Evolutionary conservation across 2,113 vertebrate genomes (phyloP).

Genomic region (Ornithorhynchus anatinus): DNA sequence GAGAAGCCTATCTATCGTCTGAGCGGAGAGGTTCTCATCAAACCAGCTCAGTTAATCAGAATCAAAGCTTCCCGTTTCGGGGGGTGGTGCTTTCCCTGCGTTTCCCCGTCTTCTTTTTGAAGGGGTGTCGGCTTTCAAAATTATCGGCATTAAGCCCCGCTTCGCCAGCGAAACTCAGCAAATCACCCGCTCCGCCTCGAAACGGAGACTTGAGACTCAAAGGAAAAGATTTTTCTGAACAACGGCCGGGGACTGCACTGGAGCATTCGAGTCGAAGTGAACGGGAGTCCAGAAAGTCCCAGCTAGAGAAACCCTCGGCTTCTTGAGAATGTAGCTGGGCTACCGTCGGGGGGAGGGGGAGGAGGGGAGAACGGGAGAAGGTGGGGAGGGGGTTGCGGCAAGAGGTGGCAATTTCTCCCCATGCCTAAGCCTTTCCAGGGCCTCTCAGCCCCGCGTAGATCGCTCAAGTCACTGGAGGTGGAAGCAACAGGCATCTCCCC

Average conservation of each 20-base stretch:
- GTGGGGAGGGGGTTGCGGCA: no score
- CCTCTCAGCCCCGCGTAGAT: not conserved
- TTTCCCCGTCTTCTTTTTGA: fast-evolving
- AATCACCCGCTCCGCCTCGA: constrained; percentile 35
- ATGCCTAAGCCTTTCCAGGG: not conserved
- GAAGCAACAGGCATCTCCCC: not conserved
- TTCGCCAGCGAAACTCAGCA: not conserved
- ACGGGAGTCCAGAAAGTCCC: not conserved
- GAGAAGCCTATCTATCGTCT: no score
- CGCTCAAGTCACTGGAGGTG: not conserved
- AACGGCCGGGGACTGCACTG: not conserved
- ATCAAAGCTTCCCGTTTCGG: no score
- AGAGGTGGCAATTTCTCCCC: no score
- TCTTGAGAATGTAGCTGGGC: not conserved
- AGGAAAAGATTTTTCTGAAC: constrained; percentile 17
- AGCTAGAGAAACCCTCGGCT: not conserved
- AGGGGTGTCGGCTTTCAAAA: not conserved
- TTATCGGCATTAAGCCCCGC: not conserved
- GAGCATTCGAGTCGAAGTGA: not conserved
- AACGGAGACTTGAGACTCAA: not conserved
- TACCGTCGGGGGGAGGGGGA: no score
- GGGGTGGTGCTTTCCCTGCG: not conserved
- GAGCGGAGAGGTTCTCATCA: no score
- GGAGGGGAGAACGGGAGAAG: no score
- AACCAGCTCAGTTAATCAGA: no score